Percentiles rank a stretch among this genome's conserved stretches.
These are phyloP conservation scores for Lycophotia porphyrea DNA, from an alignment of 2,888 invertebrate species.

Conservation along the genomic window DNA sequence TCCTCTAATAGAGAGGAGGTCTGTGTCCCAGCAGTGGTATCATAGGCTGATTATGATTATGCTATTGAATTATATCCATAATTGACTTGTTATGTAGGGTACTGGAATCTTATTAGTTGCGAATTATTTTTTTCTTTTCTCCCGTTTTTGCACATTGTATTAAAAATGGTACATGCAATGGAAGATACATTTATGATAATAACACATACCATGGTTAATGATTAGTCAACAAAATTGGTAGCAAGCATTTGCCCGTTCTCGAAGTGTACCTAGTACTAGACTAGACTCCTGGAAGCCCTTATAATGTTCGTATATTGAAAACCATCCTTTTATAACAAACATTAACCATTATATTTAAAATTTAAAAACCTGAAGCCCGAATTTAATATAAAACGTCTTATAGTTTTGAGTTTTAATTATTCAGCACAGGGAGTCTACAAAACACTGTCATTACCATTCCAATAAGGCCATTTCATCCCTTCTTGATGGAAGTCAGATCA, in stretches of 20 bases:
- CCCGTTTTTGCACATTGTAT: not conserved
- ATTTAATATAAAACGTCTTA: constrained; percentile 54
- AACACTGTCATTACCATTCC: constrained; percentile 82
- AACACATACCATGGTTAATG: not conserved
- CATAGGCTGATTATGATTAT: too few species aligned
- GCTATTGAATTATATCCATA: not conserved
- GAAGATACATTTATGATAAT: not conserved
- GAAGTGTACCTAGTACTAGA: not conserved
- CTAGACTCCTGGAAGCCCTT: not conserved
- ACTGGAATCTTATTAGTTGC: not conserved
- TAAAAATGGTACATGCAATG: not conserved
- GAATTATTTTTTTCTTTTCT: not conserved
- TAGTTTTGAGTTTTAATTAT: constrained; percentile 65
- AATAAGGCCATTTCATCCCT: constrained; percentile 74
- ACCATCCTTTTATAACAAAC: not conserved
- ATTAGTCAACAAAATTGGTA: not conserved
- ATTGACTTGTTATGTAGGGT: not conserved
- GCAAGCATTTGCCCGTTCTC: not conserved
- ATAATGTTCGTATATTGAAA: not conserved
- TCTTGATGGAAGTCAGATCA: constrained; percentile 80
- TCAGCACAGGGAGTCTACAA: constrained; percentile 64
- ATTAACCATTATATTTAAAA: not conserved
- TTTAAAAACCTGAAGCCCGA: constrained; percentile 25
- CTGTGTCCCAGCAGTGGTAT: too few species aligned
- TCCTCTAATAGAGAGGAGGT: too few species aligned